phyloP scores from a whole-genome alignment of 2,113 vertebrate species.

The Indri indri region DNA sequence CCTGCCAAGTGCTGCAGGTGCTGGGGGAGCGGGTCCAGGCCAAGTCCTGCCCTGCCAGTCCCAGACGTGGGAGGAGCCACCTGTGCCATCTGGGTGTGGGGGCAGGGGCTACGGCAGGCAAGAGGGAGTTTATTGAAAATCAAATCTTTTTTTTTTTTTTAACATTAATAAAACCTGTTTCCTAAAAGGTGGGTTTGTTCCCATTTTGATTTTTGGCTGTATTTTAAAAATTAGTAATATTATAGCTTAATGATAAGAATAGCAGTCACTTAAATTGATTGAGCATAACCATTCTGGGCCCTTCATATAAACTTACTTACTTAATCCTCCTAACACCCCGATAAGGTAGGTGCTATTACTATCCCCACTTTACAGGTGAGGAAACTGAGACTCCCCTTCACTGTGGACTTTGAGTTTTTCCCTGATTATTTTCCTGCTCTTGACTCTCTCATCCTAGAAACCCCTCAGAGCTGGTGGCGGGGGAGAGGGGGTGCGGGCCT shows the following conservation, averaged over 20 bases:
- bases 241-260: background rate
- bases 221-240: background rate
- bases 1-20: constrained; percentile 30
- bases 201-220: background rate
- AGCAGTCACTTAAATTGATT: background rate
- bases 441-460: background rate
- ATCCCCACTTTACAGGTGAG: background rate
- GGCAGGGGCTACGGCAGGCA: background rate
- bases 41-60: background rate
- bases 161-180: background rate
- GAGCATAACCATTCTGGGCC: background rate
- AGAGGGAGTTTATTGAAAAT: background rate
- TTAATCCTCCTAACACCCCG: background rate
- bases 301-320: background rate
- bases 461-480: too few species aligned
- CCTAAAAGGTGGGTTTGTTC: background rate
- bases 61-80: background rate
- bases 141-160: background rate
- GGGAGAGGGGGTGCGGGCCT: too few species aligned
- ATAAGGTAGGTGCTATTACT: accelerated
- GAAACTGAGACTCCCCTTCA: background rate
- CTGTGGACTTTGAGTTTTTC: background rate
- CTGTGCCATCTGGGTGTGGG: constrained; percentile 39
- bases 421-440: background rate
- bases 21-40: constrained; percentile 5